Percentiles rank a stretch among this genome's conserved stretches.
Conservation (phyloP, 1,140 invertebrate species). For the Anagrus nilaparvatae region DNA sequence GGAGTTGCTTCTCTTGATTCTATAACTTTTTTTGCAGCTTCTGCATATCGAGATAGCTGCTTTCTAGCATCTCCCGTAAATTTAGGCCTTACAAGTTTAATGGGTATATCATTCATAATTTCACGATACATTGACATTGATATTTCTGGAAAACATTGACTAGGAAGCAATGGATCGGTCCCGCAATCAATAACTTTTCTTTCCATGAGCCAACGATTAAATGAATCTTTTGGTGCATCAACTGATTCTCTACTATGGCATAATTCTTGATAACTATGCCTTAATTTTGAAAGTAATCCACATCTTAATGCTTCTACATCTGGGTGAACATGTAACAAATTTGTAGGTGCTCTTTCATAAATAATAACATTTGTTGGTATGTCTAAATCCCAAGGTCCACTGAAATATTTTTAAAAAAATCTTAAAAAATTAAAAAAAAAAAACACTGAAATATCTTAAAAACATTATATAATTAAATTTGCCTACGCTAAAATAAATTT, state of each 20-base stretch:
- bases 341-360: slow-evolving; percentile 72
- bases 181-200: slow-evolving; percentile 83
- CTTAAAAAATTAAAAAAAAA: slow-evolving; percentile 7
- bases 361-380: slow-evolving; percentile 90
- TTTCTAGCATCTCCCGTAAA: slow-evolving; percentile 94
- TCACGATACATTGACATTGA: slow-evolving; percentile 93
- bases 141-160: slow-evolving; percentile 83
- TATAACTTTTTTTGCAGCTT: slow-evolving; percentile 94
- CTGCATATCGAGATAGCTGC: slow-evolving; percentile 88
- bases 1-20: slow-evolving; percentile 85
- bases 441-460: slow-evolving; percentile 6
- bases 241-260: slow-evolving; percentile 90
- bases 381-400: slow-evolving; percentile 92
- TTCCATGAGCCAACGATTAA: slow-evolving; percentile 94
- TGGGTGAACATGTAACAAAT: slow-evolving; percentile 84
- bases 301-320: slow-evolving; percentile 79
- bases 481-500: slow-evolving; percentile 69
- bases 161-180: slow-evolving; percentile 81
- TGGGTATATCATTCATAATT: slow-evolving; percentile 97
- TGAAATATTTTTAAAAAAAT: slow-evolving; percentile 28
- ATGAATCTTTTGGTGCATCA: slow-evolving; percentile 91
- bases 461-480: slow-evolving; percentile 2
- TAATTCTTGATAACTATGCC: slow-evolving; percentile 87
- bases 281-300: slow-evolving; percentile 67
- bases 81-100: slow-evolving; percentile 88